Conservation (phyloP, 2,113 vertebrate genomes). For the Phasianus colchicus region DNA sequence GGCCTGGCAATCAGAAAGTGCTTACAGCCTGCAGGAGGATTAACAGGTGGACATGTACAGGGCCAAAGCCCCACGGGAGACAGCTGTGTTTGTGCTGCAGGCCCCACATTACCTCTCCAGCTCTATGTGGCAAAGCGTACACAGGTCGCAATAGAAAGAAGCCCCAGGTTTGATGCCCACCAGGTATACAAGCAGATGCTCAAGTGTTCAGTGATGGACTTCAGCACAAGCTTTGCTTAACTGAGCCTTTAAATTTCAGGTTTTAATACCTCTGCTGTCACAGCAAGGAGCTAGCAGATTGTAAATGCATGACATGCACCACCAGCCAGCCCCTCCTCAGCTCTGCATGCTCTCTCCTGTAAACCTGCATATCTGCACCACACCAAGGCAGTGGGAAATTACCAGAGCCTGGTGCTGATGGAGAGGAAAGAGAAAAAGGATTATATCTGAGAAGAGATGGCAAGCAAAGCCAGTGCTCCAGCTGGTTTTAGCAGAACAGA, state of each 20-base stretch:
- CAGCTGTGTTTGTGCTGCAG: neutral
- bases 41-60: neutral
- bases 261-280: neutral
- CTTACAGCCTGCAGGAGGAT: neutral
- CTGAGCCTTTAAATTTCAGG: neutral
- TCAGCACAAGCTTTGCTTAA: neutral
- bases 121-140: neutral
- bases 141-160: neutral
- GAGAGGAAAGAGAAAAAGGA: neutral
- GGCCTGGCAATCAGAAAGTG: neutral
- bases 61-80: neutral
- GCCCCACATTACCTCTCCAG: neutral
- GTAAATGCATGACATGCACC: neutral
- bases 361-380: neutral
- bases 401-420: neutral
- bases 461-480: neutral
- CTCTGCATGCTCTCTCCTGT: neutral
- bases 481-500: neutral
- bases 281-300: neutral
- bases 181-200: conserved; percentile 15
- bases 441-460: neutral
- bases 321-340: neutral
- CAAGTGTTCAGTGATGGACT: neutral
- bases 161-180: neutral
- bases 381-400: neutral